Evolutionary conservation across 2,888 invertebrate genomes (phyloP).

Genomic region (Eugnorisma glareosa): DNA sequence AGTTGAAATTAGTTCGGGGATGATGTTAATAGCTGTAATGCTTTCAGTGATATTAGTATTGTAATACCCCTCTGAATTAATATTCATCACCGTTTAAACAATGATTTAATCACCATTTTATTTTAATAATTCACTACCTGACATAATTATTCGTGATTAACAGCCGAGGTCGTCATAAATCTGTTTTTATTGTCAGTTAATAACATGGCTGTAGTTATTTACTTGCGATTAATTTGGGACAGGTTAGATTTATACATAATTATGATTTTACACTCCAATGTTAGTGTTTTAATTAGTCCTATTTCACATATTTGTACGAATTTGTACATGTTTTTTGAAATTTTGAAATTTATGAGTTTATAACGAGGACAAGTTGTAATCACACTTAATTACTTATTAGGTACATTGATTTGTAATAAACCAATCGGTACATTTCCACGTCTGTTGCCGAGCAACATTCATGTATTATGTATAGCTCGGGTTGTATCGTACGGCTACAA

Average conservation of each 20-base stretch:
- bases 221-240: constrained; percentile 34
- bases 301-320: neutral
- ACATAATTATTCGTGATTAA: constrained; percentile 57
- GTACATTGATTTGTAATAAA: constrained; percentile 29
- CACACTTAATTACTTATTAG: constrained; percentile 25
- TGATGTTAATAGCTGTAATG: constrained; percentile 43
- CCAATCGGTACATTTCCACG: constrained; percentile 25
- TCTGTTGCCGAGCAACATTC: constrained; percentile 34
- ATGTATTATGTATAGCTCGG: constrained; percentile 56
- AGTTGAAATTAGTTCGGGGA: constrained; percentile 57
- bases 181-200: constrained; percentile 59
- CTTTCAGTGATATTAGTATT: constrained; percentile 49
- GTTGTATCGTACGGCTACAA: constrained; percentile 58
- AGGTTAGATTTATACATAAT: constrained; percentile 42
- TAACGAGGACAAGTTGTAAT: constrained; percentile 28
- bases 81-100: constrained; percentile 39
- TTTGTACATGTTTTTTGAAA: neutral
- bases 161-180: constrained; percentile 56
- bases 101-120: constrained; percentile 39
- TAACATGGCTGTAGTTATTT: constrained; percentile 50
- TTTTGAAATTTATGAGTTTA: constrained; percentile 12
- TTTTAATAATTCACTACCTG: constrained; percentile 50
- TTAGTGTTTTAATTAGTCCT: constrained; percentile 8
- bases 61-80: constrained; percentile 16
- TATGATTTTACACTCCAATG: constrained; percentile 1